Base-by-base conservation (phyloP, 2,888 invertebrate species). In the Ashinkailepas kermadecensis region DNA sequence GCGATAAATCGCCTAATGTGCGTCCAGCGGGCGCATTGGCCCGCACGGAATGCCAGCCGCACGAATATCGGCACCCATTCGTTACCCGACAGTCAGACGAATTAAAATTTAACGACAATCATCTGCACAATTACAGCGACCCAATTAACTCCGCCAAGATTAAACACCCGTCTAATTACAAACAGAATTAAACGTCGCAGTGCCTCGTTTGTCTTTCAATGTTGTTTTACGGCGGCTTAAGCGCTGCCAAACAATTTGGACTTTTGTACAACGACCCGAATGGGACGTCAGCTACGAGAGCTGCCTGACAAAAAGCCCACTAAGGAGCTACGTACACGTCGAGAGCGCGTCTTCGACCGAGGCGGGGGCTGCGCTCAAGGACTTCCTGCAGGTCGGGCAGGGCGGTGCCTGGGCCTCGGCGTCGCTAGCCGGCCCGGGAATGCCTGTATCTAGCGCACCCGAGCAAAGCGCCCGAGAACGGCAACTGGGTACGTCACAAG, bases 81-180 rank as follows among this genome's bases (percentile, higher is more conserved):
- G 67, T 67, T 67, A 67, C 67, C 67, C 11, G 25, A 25, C 67
- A 11, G 25, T 25, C 6, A 12, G 25, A 25, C n/a, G 25, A 74
- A 74, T 74, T 74, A 74, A 74, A 74, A 74, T 54, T 54, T 54
- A 74, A 54, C 74, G 74, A 74, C 74, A 74, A 74, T 74, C 74
- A 74, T 74, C 74, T 15, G 74, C 74, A 54, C 74, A 74, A 74
- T 54, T 39, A 74, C 74, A 4, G 74, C 74, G 74, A 13, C 74
- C 74, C 74, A 74, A 54, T 74, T 74, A 74, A 74, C 74, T 54
- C 54, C 39, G 54, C n/a, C 74, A 54, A 74, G 74, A 74, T 74
- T 74, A 74, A 74, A 74, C 74, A 54, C 74, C 74, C 74, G 74
- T 74, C 54, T 74, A 74, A 74, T 74, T 74, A 74, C 54, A 74